A percentile compares a stretch with the other conserved stretches of the same genome.
Conservation (phyloP, 2,113 vertebrate species). For the Odontophorus gujanensis region DNA sequence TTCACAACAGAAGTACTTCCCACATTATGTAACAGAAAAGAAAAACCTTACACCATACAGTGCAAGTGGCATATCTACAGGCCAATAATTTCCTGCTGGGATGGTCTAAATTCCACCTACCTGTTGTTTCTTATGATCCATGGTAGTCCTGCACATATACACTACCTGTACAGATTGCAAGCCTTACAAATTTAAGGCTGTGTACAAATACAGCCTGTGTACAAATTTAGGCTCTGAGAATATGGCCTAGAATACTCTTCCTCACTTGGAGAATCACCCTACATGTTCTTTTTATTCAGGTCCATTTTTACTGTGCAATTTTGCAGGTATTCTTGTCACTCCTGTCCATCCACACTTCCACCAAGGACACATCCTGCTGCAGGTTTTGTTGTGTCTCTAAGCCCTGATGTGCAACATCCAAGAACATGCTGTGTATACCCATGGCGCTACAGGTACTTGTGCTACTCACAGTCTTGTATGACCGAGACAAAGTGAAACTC, state of each 20-base stretch:
- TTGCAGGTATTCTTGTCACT: not conserved
- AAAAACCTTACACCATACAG: not conserved
- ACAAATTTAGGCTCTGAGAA: not conserved
- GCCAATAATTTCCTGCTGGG: accelerated
- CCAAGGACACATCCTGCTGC: not conserved
- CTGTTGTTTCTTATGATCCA: not conserved
- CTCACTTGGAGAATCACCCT: not conserved
- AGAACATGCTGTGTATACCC: accelerated
- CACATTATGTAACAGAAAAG: not conserved
- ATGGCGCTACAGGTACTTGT: not conserved
- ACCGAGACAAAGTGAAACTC: not conserved
- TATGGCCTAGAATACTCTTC: not conserved
- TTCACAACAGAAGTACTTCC: not conserved
- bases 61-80: accelerated
- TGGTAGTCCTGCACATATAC: not conserved
- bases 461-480: not conserved
- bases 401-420: not conserved
- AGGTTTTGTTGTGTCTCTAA: not conserved
- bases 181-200: too few species aligned
- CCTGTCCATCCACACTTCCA: not conserved
- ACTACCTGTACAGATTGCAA: not conserved
- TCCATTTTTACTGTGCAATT: not conserved
- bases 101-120: not conserved
- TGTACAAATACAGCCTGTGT: too few species aligned
- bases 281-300: not conserved